A percentile compares a stretch with the other conserved stretches of the same genome.
Evolutionary conservation across 1,140 invertebrate species (phyloP).

Genomic region (Papilio dardanus): DNA sequence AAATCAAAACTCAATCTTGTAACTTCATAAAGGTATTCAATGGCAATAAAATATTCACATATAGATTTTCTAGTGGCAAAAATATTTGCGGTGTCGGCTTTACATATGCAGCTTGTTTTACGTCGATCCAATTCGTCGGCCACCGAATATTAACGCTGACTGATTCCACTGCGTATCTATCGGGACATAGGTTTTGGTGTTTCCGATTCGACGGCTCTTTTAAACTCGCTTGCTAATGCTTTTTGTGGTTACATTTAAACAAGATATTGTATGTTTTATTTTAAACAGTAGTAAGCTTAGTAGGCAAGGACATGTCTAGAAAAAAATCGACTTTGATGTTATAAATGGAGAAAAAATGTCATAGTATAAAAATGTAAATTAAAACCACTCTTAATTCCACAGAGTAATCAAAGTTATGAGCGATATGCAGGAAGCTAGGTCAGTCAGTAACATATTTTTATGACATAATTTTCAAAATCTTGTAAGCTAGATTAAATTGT

Average conservation of each 20-base stretch:
- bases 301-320: neutral
- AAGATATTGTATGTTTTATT: neutral
- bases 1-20: neutral
- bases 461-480: neutral
- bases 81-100: slow-evolving; percentile 16
- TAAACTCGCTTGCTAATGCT: slow-evolving; percentile 7
- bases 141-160: slow-evolving; percentile 20
- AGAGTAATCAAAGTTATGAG: slow-evolving; percentile 16
- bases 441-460: neutral
- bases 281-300: neutral
- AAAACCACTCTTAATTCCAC: slow-evolving; percentile 5
- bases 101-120: slow-evolving; percentile 19
- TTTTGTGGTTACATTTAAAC: neutral
- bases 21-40: neutral
- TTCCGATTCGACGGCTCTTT: slow-evolving; percentile 8
- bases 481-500: neutral
- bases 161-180: slow-evolving; percentile 8
- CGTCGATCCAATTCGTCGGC: neutral
- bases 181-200: slow-evolving; percentile 18
- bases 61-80: slow-evolving; percentile 17
- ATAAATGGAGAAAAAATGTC: neutral
- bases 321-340: neutral
- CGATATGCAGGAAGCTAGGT: neutral
- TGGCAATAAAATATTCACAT: slow-evolving; percentile 9
- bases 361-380: slow-evolving; percentile 8